Conservation (phyloP, 2,888 invertebrate species). For the Diarsia mendica region DNA sequence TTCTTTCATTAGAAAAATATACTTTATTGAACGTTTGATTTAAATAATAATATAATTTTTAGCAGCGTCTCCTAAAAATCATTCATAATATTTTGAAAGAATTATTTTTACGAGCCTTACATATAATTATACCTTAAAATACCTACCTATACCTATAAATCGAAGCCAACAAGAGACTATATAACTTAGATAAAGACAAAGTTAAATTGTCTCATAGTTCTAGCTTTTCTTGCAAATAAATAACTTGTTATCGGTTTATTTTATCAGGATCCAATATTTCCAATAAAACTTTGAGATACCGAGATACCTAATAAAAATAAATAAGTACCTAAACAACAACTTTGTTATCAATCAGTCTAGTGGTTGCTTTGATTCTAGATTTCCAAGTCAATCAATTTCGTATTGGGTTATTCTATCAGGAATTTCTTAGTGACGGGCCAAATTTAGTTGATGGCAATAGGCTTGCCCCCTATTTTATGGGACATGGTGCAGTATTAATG, state of each 20-base stretch:
- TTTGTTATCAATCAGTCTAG: not conserved
- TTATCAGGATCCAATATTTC: not conserved
- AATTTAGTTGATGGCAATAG: not conserved
- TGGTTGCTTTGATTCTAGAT: not conserved
- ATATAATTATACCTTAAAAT: too few species aligned
- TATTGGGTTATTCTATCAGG: not conserved
- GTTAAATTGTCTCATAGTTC: slow-evolving; percentile 6
- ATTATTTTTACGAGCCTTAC: too few species aligned
- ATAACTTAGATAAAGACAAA: slow-evolving; percentile 2
- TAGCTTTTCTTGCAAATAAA: not conserved
- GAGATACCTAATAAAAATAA: not conserved
- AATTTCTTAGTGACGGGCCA: not conserved
- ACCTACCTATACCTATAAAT: too few species aligned
- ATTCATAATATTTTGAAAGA: not conserved
- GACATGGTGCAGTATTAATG: not conserved
- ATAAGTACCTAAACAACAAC: not conserved
- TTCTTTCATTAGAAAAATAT: too few species aligned
- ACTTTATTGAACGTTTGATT: too few species aligned
- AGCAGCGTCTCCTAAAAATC: too few species aligned
- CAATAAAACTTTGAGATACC: slow-evolving; percentile 11
- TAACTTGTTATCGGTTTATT: not conserved
- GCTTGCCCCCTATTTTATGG: not conserved
- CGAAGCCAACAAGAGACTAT: not conserved
- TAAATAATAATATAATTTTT: too few species aligned
- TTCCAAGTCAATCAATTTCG: fast-evolving